Conservation (phyloP, 2,113 vertebrate species). For the Misgurnus anguillicaudatus region DNA sequence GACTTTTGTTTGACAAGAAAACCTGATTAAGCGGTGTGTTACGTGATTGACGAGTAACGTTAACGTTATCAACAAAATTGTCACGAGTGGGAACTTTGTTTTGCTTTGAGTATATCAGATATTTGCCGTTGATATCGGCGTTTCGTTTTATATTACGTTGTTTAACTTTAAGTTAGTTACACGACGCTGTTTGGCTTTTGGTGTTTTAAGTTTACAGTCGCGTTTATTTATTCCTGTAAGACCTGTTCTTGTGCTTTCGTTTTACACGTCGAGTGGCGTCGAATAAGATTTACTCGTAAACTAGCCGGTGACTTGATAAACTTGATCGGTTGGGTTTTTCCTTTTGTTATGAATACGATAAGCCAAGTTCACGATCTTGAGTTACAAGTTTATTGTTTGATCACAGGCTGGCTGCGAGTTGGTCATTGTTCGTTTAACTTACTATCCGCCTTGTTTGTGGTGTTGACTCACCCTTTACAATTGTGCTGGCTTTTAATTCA, state of each 20-base stretch:
- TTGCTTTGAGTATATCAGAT: neutral
- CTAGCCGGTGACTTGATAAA: neutral
- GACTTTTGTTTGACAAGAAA: neutral
- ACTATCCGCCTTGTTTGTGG: slow-evolving; percentile 19
- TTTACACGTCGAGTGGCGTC: neutral
- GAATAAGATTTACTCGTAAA: neutral
- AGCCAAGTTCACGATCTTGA: slow-evolving; percentile 45
- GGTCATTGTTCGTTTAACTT: slow-evolving; percentile 66
- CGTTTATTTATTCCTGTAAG: neutral
- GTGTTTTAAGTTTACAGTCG: neutral
- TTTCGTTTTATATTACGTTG: neutral
- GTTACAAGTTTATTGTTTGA: slow-evolving; percentile 71
- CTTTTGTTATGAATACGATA: neutral
- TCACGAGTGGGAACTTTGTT: neutral
- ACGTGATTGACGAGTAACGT: neutral
- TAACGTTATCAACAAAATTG: neutral
- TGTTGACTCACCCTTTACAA: neutral
- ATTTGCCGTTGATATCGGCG: neutral
- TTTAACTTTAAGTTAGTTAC: neutral
- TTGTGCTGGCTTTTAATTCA: neutral
- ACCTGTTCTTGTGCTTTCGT: neutral
- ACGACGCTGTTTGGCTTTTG: neutral
- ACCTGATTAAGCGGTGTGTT: neutral
- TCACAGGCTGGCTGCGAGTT: slow-evolving; percentile 67
- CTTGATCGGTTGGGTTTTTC: neutral